Evolutionary conservation across 2,113 vertebrate genomes (phyloP).

Genomic region (Corythaeola cristata): DNA sequence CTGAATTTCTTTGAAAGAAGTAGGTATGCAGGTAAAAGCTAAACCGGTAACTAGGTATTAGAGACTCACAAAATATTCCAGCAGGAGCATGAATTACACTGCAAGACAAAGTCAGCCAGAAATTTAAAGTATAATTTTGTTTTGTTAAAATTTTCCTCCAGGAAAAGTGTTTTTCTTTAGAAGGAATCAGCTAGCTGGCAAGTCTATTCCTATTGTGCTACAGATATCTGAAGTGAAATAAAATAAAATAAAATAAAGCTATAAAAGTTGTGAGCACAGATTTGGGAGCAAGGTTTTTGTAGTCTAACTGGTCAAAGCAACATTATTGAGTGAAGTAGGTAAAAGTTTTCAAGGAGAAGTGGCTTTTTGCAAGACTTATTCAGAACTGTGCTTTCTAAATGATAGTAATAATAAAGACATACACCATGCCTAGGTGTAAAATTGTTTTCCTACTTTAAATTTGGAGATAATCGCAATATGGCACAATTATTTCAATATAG

Average conservation of each 20-base stretch:
- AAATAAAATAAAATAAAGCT: neutral
- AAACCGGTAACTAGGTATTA: neutral
- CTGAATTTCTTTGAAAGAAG: neutral
- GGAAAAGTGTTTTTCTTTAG: neutral
- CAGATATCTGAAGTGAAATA: neutral
- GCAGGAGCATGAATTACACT: neutral
- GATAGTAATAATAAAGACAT: neutral
- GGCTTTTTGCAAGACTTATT: neutral
- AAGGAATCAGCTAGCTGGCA: neutral
- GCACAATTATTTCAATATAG: neutral
- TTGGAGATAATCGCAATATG: neutral
- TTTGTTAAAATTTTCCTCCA: neutral
- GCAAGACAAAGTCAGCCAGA: neutral
- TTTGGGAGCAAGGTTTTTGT: neutral
- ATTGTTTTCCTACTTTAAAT: neutral
- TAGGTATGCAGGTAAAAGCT: neutral
- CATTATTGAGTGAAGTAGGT: neutral
- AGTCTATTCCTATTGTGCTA: neutral
- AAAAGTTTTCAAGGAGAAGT: neutral
- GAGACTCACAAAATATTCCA: neutral
- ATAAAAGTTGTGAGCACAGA: neutral
- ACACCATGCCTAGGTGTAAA: neutral
- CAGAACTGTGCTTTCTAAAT: neutral
- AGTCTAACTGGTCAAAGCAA: neutral
- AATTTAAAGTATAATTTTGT: neutral